Evolutionary conservation across 2,888 invertebrate genomes (phyloP).

Genomic region (Imbricaverruca yamaguchii): DNA sequence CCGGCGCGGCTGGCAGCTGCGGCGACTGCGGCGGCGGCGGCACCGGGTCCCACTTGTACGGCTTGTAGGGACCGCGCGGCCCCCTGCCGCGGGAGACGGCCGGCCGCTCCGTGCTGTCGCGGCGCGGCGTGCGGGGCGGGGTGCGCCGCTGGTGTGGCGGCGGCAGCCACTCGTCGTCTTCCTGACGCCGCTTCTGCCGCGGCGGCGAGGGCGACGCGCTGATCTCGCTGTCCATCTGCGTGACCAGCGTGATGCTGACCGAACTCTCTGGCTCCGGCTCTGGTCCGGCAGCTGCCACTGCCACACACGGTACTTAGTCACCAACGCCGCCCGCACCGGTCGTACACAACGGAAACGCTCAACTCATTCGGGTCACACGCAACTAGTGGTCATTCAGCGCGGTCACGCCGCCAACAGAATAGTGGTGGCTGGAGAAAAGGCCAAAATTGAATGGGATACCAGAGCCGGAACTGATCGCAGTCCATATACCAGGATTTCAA

Average conservation of each 20-base stretch:
- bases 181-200: neutral
- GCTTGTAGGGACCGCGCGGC: too few relatives aligned
- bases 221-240: neutral
- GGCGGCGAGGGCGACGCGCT: neutral
- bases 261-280: neutral
- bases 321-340: too few relatives aligned
- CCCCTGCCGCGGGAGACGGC: neutral
- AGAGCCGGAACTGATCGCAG: too few relatives aligned
- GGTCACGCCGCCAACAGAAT: too few relatives aligned
- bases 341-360: too few relatives aligned
- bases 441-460: too few relatives aligned
- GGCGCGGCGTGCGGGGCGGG: neutral
- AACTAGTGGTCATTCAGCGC: too few relatives aligned
- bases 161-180: neutral
- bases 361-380: too few relatives aligned
- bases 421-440: too few relatives aligned
- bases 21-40: neutral
- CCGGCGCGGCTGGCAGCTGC: neutral
- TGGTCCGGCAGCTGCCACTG: neutral
- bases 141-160: neutral
- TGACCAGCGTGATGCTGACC: constrained; percentile 9
- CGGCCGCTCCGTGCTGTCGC: neutral
- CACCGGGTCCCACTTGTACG: neutral
- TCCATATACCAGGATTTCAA: too few relatives aligned
- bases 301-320: too few relatives aligned